Evolutionary conservation across 2,113 vertebrate genomes (phyloP).

Genomic region (Empidonax alnorum): DNA sequence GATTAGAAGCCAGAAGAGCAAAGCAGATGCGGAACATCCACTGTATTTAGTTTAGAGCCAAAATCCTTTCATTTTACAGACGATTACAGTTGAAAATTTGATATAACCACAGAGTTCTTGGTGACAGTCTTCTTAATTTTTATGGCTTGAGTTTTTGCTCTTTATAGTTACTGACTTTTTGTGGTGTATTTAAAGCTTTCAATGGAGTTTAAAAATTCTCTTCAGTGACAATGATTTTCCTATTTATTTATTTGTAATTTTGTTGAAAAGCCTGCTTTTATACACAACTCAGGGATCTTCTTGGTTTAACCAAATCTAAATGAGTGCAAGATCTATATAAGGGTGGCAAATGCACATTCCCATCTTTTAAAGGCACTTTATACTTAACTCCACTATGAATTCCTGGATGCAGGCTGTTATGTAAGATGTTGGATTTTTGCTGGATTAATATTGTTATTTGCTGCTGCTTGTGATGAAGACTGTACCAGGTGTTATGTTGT

Average conservation of each 20-base stretch:
- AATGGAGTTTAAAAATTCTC: conserved; percentile 19
- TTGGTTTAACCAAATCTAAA: conserved; percentile 16
- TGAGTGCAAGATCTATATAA: background rate
- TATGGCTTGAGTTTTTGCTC: conserved; percentile 7
- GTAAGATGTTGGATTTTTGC: background rate
- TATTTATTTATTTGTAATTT: conserved; percentile 43
- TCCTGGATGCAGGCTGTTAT: conserved; percentile 24
- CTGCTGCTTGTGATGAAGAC: conserved; percentile 24
- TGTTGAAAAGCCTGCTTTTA: conserved; percentile 56
- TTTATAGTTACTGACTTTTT: conserved; percentile 13
- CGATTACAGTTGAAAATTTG: conserved; percentile 77
- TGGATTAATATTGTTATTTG: conserved; percentile 7
- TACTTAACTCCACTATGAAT: background rate
- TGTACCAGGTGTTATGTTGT: background rate
- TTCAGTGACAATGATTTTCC: conserved; percentile 35
- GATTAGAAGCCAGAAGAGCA: conserved; percentile 84
- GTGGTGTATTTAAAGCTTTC: conserved; percentile 43
- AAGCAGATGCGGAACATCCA: conserved; percentile 82
- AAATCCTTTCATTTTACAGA: conserved; percentile 83
- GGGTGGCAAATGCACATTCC: background rate
- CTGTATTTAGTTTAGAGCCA: conserved; percentile 74
- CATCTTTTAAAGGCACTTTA: conserved; percentile 24
- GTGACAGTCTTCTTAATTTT: background rate
- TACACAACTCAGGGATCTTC: conserved; percentile 24
- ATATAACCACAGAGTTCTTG: conserved; percentile 31